These are phyloP conservation scores for Mythimna vitellina DNA, from an alignment of 2,888 invertebrate genomes.

Conservation along the genomic window DNA sequence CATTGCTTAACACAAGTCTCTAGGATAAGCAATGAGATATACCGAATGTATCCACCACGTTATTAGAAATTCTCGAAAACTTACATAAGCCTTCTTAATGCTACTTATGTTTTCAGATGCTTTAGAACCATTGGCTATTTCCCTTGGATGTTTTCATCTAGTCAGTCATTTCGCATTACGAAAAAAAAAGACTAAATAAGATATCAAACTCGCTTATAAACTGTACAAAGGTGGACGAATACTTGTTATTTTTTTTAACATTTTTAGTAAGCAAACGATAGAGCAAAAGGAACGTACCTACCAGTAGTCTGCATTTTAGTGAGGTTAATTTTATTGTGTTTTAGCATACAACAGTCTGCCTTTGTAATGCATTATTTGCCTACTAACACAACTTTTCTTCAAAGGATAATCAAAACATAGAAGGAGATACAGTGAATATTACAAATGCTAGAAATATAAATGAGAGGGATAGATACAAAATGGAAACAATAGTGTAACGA, in stretches of 20 bases:
- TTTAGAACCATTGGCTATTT: neutral
- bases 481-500: constrained; percentile 58
- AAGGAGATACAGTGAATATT: constrained; percentile 2
- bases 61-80: neutral
- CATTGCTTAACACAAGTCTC: neutral
- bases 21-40: neutral
- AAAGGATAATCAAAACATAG: neutral
- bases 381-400: neutral
- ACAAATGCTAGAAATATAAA: constrained; percentile 28
- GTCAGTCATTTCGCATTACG: neutral
- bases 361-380: neutral
- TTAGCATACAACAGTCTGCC: neutral
- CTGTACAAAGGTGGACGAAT: too few relatives aligned
- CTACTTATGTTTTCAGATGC: neutral
- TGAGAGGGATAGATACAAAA: constrained; percentile 40
- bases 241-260: neutral
- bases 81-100: neutral
- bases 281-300: neutral
- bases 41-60: neutral
- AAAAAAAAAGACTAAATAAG: neutral
- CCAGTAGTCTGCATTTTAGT: neutral
- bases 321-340: neutral
- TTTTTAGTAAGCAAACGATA: neutral
- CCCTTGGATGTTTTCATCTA: neutral
- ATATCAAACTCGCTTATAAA: neutral